Evolutionary conservation across 2,888 invertebrate genomes (phyloP), one percentile per base, ranked within the genome.

Genomic region (Rhingia campestris): DNA sequence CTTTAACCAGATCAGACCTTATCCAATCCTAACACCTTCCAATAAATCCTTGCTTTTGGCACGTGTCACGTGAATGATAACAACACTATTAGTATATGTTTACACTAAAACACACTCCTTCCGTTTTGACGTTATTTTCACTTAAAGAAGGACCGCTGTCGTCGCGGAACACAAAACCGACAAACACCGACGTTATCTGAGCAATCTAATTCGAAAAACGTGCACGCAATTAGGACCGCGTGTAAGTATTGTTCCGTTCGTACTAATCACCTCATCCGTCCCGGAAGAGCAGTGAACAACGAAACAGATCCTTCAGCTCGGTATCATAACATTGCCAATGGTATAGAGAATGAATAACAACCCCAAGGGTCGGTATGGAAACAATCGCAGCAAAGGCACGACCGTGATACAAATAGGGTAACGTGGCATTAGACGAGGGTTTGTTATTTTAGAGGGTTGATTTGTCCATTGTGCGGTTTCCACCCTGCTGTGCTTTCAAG

Each of bases 161-260:
- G 45, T 30, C 12, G 4, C 33, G 47, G 4, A 49, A 41, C 33
- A 79, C 51, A 6, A 10, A 7, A 43, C 10, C 35, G 59, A 73
- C 32, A 69, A 81, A 54, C 51, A 12, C 49, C 54, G 64, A 72
- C 61, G 43, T 66, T 75, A 75, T 77, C 59, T 70, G 74, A 73
- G 70, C 86, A 86, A 66, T 82, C 70, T 82, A 85, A 86, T 85
- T 69, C 66, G 77, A 33, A 72, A 86, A 86, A 86, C 86, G 86
- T 86, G 86, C 61, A 14, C 64, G 77, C 74, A 86, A 86, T 86
- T 86, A 85, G n/a, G 51, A 80, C 80, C 75, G 63, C 75, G 41
- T 59, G 64, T 32, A 56, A 43, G 56, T 75, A 80, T 72, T 80
- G 80, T 80, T 80, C 75, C 54, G 69, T 56, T 59, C 33, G 43